phyloP scores from a whole-genome alignment of 2,113 vertebrate genomes.

The Cavia aperea region DNA sequence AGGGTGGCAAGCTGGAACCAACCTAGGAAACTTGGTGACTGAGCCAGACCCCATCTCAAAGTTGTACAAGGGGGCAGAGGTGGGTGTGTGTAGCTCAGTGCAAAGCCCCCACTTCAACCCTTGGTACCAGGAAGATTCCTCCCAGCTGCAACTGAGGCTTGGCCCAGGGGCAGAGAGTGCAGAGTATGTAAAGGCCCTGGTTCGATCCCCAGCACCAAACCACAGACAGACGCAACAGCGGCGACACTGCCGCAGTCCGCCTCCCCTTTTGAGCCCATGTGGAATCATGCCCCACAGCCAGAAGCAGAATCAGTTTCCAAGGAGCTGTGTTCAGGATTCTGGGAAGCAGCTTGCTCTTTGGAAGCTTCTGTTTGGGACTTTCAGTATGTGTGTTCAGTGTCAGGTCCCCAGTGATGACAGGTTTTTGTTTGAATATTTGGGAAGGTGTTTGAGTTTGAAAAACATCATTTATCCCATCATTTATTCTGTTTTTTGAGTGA shows the following conservation, averaged over 20 bases:
- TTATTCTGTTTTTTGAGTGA: background rate
- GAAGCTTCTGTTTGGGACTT: background rate
- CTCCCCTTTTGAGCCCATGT: background rate
- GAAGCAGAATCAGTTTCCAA: background rate
- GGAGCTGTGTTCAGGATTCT: background rate
- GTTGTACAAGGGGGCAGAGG: background rate
- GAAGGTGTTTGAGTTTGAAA: background rate
- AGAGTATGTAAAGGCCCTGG: background rate
- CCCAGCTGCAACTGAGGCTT: background rate
- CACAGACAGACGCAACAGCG: background rate
- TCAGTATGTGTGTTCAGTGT: background rate
- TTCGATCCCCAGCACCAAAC: background rate
- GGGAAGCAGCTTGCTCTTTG: background rate
- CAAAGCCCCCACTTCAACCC: background rate
- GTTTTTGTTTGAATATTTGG: background rate
- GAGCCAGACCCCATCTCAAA: background rate
- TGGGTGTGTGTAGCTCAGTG: too few relatives aligned
- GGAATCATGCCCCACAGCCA: background rate
- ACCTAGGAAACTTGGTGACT: background rate
- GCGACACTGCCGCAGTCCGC: rapidly evolving
- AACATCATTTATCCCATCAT: background rate
- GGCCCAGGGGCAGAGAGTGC: too few relatives aligned
- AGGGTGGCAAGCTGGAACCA: background rate
- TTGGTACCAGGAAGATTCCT: background rate
- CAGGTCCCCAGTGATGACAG: background rate